Base-by-base conservation (phyloP, 2,888 invertebrate species). In the Falcaria lacertinaria region DNA sequence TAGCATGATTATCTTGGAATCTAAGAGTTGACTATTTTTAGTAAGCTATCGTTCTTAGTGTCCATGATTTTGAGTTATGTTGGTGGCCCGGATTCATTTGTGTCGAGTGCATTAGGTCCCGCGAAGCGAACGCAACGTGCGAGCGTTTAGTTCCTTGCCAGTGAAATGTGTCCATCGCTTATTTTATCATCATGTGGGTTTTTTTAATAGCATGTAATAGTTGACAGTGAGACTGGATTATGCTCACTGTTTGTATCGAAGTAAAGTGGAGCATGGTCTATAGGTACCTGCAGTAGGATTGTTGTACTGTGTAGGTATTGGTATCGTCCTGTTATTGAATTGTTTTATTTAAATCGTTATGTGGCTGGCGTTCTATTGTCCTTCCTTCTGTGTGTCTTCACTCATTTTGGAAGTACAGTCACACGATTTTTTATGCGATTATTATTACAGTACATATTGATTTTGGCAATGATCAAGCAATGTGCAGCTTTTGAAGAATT, bases 171-270 rank as follows among this genome's bases (percentile, higher is more conserved):
- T 66, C 63, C 76, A 79, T 80, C 69, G 85, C 83, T 84, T 83
- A 56, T 66, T 74, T 5, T 14, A 13, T 22, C 22, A 80, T 84
- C 88, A 87, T 88, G 88, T 88, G 88, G 88, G 88, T 87, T 87
- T 88, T 87, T 87, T 87, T 87, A 87, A 88, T 88, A 77, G 88
- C 88, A 88, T 88, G 81, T 69, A 63, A n/a, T 65, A 63, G 57
- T 57, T 61, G 58, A 64, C 60, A 45, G 55, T 63, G 64, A 54
- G 48, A 54, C 63, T n/a, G 58, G 72, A 68, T 65, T 67, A 63
- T 75, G 80, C 73, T 82, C 78, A 67, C 52, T 68, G 67, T 55
- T 50, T 45, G 34, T 41, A 44, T 55, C 38, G 39, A 48, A 48
- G 49, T 55, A 60, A 59, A 60, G 58, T 56, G 57, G 66, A 69